Base-by-base conservation (phyloP, 1,140 invertebrate species). In the Leptinotarsa lineolata region DNA sequence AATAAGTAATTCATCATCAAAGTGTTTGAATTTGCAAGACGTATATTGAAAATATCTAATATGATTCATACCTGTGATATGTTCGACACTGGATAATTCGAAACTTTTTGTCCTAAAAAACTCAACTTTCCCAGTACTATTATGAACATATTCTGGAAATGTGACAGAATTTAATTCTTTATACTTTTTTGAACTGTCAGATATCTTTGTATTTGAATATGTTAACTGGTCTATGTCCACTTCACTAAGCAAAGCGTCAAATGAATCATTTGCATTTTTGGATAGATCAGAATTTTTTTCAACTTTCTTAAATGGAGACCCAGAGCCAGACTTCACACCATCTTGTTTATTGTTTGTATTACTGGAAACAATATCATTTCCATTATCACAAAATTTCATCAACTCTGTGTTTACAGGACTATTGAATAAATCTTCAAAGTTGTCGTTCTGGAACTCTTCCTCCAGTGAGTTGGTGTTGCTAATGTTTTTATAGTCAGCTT, bases 391-490 rank as follows among this genome's bases (percentile, higher is more conserved):
- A 15, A 63, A 63, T 63, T 39, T 66, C 63, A 82, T 58, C 72
- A 83, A 69, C 71, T 84, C 46, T 63, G 83, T 79, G 67, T 84
- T 81, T 60, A 81, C 54, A 8, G 76, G 77, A 77, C 83, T 81
- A 78, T 82, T 71, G 72, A 84, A 82, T n/a, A 81, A 65, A 73
- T 81, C 79, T 63, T 75, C 72, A 54, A 80, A 46, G 48, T 74
- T 59, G 59, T 61, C 59, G 15, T 74, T 65, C 65, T 76, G 15
- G n/a, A 48, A 67, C 22, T 64, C 20, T 63, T 63, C n/a, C 15
- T 22, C 20, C 61, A 22, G 59, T 48, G 21, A 44, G 44, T 13
- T 73, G 20, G 61, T 46, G 12, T 68, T 45, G 24, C 73, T 21
- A 64, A 75, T 66, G 39, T 70, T 68, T 69, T 77, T 76, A 46